Evolutionary conservation across 2,888 invertebrate genomes (phyloP).

Genomic region (Camponotus fellah): DNA sequence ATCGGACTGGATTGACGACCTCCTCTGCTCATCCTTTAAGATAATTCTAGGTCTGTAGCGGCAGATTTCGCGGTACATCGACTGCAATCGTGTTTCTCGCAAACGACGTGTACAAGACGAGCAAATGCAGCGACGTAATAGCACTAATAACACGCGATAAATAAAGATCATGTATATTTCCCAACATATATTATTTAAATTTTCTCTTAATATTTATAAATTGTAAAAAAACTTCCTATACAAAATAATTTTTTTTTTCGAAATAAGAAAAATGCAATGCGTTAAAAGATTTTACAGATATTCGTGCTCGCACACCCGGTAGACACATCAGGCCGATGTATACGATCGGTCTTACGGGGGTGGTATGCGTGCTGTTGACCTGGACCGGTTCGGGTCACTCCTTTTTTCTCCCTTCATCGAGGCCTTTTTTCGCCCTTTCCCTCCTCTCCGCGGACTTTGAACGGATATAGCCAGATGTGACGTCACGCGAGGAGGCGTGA

Average conservation of each 20-base stretch:
- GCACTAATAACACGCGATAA: conserved; percentile 11
- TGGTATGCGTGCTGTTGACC: conserved; percentile 76
- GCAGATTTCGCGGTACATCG: neutral
- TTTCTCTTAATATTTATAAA: neutral
- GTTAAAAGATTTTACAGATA: conserved; percentile 18
- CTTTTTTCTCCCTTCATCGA: conserved; percentile 71
- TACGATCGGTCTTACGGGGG: conserved; percentile 72
- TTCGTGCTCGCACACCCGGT: conserved; percentile 71
- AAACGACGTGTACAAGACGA: conserved; percentile 12
- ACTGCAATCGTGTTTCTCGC: neutral
- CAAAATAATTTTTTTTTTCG: neutral
- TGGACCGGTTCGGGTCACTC: conserved; percentile 83
- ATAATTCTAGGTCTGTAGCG: conserved; percentile 18
- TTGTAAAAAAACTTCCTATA: neutral
- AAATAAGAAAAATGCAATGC: neutral
- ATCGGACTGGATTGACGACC: conserved; percentile 54
- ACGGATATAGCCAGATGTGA: conserved; percentile 78
- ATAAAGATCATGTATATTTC: neutral
- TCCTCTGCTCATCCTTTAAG: neutral
- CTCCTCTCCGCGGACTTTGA: conserved; percentile 40
- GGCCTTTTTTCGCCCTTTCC: conserved; percentile 63
- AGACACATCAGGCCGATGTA: conserved; percentile 64
- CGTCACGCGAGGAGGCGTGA: conserved; percentile 79
- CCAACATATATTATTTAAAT: neutral
- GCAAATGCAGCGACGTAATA: neutral